Evolutionary conservation across 2,113 vertebrate genomes (phyloP).

Genomic region (Montifringilla adamsi): DNA sequence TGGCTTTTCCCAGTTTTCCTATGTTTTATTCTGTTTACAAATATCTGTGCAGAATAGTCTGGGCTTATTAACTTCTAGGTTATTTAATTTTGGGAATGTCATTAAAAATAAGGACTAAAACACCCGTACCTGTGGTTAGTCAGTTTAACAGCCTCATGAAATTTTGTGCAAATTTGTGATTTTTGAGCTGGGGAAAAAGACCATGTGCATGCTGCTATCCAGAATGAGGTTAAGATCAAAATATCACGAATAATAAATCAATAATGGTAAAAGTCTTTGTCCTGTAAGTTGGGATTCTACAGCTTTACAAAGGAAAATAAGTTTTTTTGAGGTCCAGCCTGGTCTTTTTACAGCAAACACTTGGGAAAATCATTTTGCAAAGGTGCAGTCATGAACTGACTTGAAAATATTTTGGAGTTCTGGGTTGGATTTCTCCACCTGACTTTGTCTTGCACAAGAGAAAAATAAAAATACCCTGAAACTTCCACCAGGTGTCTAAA

Average conservation of each 20-base stretch:
- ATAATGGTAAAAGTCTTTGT: neutral
- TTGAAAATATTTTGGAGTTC: neutral
- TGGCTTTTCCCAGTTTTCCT: neutral
- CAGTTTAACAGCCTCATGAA: neutral
- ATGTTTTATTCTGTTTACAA: neutral
- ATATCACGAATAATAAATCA: neutral
- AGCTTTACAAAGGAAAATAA: neutral
- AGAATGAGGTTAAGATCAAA: neutral
- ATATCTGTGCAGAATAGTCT: neutral
- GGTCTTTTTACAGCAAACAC: neutral
- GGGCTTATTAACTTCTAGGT: neutral
- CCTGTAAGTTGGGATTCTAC: neutral
- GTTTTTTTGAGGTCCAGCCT: neutral
- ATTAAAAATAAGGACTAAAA: neutral
- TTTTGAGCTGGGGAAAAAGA: neutral
- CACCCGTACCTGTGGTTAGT: accelerated
- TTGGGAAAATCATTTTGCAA: neutral
- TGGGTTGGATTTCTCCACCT: neutral
- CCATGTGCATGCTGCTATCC: accelerated
- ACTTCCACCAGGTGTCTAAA: neutral
- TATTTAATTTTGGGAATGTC: neutral
- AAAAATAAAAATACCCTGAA: neutral
- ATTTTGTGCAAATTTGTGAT: neutral
- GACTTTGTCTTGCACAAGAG: neutral
- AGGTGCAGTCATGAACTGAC: neutral